Evolutionary conservation across 2,113 vertebrate species (phyloP).

Genomic region (Varanus salvator): DNA sequence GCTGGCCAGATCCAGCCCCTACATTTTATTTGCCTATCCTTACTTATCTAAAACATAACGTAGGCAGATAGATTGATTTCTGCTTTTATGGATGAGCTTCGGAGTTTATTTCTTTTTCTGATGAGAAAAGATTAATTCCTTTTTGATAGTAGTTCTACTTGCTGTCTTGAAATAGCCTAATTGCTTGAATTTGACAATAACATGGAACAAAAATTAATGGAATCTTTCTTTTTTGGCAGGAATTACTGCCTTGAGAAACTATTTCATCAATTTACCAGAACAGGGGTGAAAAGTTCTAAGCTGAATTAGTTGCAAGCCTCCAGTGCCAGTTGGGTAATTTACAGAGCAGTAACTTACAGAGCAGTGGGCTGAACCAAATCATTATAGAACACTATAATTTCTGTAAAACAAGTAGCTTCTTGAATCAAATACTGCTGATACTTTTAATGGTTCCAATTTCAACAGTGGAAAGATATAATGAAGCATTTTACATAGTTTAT

Average conservation of each 20-base stretch:
- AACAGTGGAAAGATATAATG: neutral
- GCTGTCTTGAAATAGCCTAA: neutral
- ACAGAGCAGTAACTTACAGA: conserved; percentile 23
- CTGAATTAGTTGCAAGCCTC: conserved; percentile 12
- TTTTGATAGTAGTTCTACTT: neutral
- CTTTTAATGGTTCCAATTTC: neutral
- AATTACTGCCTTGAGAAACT: conserved; percentile 11
- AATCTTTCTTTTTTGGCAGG: neutral
- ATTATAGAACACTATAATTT: conserved; percentile 23
- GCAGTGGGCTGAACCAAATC: conserved; percentile 24
- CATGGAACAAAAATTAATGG: neutral
- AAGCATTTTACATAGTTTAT: conserved; percentile 22
- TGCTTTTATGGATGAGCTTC: neutral
- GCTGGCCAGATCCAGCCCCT: neutral
- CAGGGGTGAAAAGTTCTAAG: conserved; percentile 2
- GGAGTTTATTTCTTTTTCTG: neutral
- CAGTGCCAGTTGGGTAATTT: neutral
- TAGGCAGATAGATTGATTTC: neutral
- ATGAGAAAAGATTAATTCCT: neutral
- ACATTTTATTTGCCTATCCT: neutral
- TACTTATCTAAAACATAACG: neutral
- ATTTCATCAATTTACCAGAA: conserved; percentile 26
- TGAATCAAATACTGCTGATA: conserved; percentile 29
- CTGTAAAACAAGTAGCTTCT: neutral
- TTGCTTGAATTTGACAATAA: conserved; percentile 1